Conservation (phyloP, 1,140 invertebrate genomes). For the Meloidogyne hapla region DNA sequence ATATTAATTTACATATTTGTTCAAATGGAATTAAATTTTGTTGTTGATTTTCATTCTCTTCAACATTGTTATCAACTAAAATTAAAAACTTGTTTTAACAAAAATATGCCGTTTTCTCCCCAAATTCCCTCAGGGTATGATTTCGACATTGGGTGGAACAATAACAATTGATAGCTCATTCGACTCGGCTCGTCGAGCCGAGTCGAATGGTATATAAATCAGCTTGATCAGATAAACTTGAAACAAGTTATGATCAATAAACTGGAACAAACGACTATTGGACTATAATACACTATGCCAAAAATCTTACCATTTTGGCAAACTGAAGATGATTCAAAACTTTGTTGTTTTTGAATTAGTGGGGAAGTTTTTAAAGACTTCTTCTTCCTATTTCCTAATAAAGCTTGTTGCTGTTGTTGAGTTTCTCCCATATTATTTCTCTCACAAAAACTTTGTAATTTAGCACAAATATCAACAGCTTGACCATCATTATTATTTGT, state of each 20-base stretch:
- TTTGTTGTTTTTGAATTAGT: not conserved
- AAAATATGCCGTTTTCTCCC: not conserved
- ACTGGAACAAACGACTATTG: too few relatives aligned
- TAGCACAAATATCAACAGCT: slow-evolving; percentile 49
- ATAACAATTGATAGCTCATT: too few relatives aligned
- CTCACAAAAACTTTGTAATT: slow-evolving; percentile 48
- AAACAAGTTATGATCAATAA: too few relatives aligned
- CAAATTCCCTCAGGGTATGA: too few relatives aligned
- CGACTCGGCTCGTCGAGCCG: too few relatives aligned
- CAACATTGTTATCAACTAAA: not conserved
- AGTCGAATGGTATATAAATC: too few relatives aligned
- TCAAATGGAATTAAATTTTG: not conserved
- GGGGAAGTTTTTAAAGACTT: not conserved
- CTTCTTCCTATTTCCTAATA: not conserved
- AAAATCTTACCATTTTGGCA: not conserved
- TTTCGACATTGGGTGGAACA: too few relatives aligned
- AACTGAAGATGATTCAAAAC: not conserved
- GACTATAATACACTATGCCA: not conserved
- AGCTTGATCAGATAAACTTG: too few relatives aligned
- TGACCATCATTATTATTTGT: slow-evolving; percentile 25
- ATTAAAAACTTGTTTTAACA: not conserved
- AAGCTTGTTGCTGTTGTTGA: not conserved
- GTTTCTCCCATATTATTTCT: slow-evolving; percentile 11
- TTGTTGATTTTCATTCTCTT: not conserved
- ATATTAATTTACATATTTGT: not conserved